phyloP scores from a whole-genome alignment of 2,797 vertebrate genomes.

The Sebastes aleutianus region DNA sequence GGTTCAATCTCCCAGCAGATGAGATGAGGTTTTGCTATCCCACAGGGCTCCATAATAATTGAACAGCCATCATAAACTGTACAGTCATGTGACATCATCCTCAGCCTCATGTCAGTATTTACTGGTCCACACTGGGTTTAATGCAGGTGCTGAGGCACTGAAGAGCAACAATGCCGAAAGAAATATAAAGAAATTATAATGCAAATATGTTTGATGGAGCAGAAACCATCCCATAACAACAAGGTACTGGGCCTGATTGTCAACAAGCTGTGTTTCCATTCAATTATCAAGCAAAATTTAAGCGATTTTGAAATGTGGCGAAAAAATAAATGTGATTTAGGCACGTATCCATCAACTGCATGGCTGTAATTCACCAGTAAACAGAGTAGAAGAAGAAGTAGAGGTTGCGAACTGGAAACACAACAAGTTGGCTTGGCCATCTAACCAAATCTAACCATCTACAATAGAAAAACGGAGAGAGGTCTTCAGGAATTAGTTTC shows the following conservation, averaged over 20 bases:
- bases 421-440: no score
- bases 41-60: constrained; percentile 18
- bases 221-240: neutral
- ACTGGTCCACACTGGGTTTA: neutral
- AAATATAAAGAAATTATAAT: neutral
- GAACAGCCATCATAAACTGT: constrained; percentile 14
- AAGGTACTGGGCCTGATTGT: neutral
- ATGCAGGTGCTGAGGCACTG: neutral
- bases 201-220: neutral
- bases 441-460: no score
- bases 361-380: no score
- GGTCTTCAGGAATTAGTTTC: no score
- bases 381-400: no score
- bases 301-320: no score
- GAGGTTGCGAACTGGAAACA: no score
- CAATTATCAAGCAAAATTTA: no score
- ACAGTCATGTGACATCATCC: constrained; percentile 25
- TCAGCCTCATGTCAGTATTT: neutral
- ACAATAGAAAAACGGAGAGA: no score
- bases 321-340: no score
- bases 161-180: neutral
- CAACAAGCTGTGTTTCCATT: neutral
- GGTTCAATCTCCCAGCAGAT: constrained; percentile 41
- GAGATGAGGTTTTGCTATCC: constrained; percentile 20
- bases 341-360: no score